These are phyloP conservation scores for Brachionus sp. DNA, from an alignment of 1,140 invertebrate genomes.

Conservation along the genomic window DNA sequence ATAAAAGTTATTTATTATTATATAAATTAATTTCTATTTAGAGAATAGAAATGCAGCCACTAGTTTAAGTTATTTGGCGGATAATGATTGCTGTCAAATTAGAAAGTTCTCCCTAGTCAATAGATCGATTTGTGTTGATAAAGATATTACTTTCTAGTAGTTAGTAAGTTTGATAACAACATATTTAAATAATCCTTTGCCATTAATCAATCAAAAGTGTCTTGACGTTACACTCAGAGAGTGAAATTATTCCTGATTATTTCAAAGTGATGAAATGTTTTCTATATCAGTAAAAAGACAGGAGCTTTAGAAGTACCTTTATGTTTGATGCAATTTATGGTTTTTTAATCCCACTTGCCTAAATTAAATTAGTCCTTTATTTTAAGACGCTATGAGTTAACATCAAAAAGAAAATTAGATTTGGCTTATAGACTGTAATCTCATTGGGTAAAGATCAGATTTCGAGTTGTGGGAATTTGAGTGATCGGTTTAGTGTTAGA, in stretches of 20 bases:
- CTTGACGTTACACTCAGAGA: not conserved
- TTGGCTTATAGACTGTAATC: not conserved
- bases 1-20: conserved; percentile 21
- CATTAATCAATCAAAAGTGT: not conserved
- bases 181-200: not conserved
- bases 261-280: not conserved
- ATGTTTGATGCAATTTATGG: not conserved
- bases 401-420: not conserved
- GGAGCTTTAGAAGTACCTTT: not conserved
- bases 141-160: not conserved
- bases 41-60: not conserved
- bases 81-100: conserved; percentile 26
- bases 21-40: conserved; percentile 17
- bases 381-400: not conserved
- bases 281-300: not conserved
- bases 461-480: not conserved
- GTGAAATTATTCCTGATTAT: not conserved
- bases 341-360: not conserved
- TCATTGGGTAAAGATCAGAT: not conserved
- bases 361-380: not conserved
- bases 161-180: not conserved
- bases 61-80: not conserved
- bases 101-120: not conserved
- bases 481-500: not conserved
- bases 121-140: not conserved